Percentiles rank a stretch among this genome's conserved stretches.
phyloP scores from a whole-genome alignment of 2,888 invertebrate genomes.

The Drosophila subquinaria region DNA sequence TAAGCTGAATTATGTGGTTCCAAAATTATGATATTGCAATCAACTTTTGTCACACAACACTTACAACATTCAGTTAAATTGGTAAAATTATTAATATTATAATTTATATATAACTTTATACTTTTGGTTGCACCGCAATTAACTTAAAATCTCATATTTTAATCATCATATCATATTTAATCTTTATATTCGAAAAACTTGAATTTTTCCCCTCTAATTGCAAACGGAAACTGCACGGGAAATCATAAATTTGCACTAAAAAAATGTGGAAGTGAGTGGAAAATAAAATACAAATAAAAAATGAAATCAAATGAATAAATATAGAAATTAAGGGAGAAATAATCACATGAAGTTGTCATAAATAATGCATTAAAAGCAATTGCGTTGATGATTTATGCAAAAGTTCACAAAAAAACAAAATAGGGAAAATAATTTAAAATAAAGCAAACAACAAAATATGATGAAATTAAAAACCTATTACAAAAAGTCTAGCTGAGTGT shows the following conservation, averaged over 20 bases:
- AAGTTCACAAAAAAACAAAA: conserved; percentile 15
- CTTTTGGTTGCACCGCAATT: background rate
- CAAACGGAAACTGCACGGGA: conserved; percentile 44
- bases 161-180: background rate
- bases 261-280: background rate
- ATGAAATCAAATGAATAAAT: conserved; percentile 8
- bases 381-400: conserved; percentile 56
- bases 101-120: no score
- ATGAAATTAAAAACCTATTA: conserved; percentile 25
- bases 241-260: conserved; percentile 59
- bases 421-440: conserved; percentile 15
- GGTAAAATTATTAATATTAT: background rate
- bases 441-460: conserved; percentile 18
- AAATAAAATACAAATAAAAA: conserved; percentile 7
- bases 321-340: conserved; percentile 10
- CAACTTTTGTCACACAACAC: conserved; percentile 7
- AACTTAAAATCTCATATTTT: background rate
- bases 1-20: conserved; percentile 5
- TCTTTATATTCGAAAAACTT: background rate
- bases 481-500: background rate
- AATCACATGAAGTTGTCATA: conserved; percentile 48
- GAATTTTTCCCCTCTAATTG: conserved; percentile 53
- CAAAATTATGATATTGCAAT: background rate
- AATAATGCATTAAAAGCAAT: conserved; percentile 68
- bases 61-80: background rate